These are phyloP conservation scores for Scytalopus superciliaris DNA, from an alignment of 2,113 vertebrate species.

Conservation along the genomic window DNA sequence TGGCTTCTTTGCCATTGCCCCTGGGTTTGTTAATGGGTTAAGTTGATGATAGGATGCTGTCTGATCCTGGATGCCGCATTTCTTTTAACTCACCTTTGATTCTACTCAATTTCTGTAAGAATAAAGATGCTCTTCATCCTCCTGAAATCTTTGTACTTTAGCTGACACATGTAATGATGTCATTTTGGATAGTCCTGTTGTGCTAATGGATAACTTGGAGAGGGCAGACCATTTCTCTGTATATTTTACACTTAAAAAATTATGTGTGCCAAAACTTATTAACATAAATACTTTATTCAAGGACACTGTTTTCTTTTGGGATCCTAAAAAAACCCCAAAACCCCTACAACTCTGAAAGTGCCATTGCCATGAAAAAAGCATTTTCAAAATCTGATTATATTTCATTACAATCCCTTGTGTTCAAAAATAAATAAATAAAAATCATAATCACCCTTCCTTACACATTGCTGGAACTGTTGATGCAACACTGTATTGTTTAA, in stretches of 20 bases:
- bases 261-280: not conserved
- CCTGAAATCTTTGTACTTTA: not conserved
- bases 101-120: not conserved
- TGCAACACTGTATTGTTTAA: not conserved
- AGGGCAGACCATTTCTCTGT: not conserved
- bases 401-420: not conserved
- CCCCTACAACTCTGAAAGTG: not conserved
- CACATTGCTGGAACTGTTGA: not conserved
- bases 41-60: not conserved
- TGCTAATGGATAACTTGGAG: constrained; percentile 31
- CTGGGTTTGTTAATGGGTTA: constrained; percentile 6
- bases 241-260: not conserved
- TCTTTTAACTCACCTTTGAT: not conserved
- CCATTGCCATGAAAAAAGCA: not conserved
- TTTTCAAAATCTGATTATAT: not conserved
- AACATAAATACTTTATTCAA: constrained; percentile 2
- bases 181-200: not conserved
- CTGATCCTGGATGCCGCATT: not conserved
- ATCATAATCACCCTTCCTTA: not conserved
- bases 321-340: not conserved
- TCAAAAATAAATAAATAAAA: not conserved
- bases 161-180: not conserved
- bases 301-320: not conserved
- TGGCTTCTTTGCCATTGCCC: not conserved
- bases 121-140: not conserved